These are phyloP conservation scores for Choreutis nemorana DNA, from an alignment of 2,888 invertebrate genomes.

Conservation along the genomic window DNA sequence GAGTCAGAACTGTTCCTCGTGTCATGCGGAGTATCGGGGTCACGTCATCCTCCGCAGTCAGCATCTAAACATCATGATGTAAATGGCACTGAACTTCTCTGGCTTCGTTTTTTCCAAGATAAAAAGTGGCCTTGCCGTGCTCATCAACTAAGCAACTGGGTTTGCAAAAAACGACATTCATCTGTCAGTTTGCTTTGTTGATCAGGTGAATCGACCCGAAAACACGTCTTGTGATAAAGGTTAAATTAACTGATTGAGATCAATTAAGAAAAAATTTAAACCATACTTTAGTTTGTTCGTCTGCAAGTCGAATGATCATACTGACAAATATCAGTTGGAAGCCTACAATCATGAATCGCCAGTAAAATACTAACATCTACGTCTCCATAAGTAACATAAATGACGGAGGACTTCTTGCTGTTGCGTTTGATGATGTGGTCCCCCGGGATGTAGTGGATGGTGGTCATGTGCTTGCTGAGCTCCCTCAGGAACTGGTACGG, in stretches of 20 bases:
- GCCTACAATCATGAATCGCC: neutral
- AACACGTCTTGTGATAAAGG: too few species aligned
- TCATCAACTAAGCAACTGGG: too few species aligned
- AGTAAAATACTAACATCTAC: slow-evolving; percentile 30
- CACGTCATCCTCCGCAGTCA: slow-evolving; percentile 47
- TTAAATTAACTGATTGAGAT: too few species aligned
- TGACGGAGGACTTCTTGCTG: slow-evolving; percentile 29
- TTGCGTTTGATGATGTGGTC: slow-evolving; percentile 38
- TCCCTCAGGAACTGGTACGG: slow-evolving; percentile 38
- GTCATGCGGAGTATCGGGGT: slow-evolving; percentile 43
- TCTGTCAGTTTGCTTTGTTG: too few species aligned
- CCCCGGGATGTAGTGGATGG: slow-evolving; percentile 44
- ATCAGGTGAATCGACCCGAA: too few species aligned
- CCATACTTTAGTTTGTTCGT: too few species aligned
- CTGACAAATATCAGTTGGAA: neutral
- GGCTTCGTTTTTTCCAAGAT: too few species aligned
- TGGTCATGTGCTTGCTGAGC: slow-evolving; percentile 37
- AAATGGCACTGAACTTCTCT: too few species aligned
- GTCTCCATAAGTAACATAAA: slow-evolving; percentile 45
- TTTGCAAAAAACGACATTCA: too few species aligned
- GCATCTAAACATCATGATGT: slow-evolving; percentile 22
- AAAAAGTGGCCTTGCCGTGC: too few species aligned
- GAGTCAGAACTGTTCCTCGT: slow-evolving; percentile 34
- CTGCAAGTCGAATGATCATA: slow-evolving; percentile 3
- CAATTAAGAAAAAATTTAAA: too few species aligned